Conservation (phyloP, 2,888 invertebrate species). For the Ophion slaviceki region DNA sequence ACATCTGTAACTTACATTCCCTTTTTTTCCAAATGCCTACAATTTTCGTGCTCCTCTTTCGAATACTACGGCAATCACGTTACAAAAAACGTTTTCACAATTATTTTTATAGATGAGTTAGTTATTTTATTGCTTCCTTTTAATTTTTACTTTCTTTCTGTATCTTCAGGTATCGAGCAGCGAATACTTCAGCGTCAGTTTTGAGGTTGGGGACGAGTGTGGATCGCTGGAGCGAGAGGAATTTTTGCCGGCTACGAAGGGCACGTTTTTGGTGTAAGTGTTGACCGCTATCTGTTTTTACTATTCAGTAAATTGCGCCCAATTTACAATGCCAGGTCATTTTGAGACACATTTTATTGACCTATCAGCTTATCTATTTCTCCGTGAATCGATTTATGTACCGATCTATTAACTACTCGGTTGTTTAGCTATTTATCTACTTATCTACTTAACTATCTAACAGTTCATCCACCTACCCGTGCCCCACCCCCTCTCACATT, state of each 20-base stretch:
- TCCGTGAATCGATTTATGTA: not conserved
- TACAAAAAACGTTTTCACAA: no score
- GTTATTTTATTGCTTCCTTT: not conserved
- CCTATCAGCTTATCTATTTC: no score
- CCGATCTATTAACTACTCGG: not conserved
- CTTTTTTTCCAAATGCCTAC: no score
- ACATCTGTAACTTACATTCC: no score
- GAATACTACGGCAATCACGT: no score
- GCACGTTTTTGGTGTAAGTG: conserved; percentile 87
- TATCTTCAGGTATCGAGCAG: conserved; percentile 88
- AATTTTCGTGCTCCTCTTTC: no score
- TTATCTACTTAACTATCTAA: not conserved
- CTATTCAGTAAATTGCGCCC: not conserved
- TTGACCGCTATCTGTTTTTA: not conserved
- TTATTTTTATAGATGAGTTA: no score
- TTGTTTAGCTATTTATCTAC: no score
- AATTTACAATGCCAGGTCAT: no score
- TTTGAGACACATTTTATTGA: no score
- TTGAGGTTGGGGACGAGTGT: conserved; percentile 86
- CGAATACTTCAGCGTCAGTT: conserved; percentile 90
- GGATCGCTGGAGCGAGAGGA: conserved; percentile 86
- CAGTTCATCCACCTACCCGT: not conserved
- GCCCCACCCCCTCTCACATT: conserved; percentile 6
- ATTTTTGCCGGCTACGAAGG: conserved; percentile 88
- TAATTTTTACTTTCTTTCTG: not conserved